phyloP scores from a whole-genome alignment of 2,113 vertebrate species.

The Eleginops maclovinus region DNA sequence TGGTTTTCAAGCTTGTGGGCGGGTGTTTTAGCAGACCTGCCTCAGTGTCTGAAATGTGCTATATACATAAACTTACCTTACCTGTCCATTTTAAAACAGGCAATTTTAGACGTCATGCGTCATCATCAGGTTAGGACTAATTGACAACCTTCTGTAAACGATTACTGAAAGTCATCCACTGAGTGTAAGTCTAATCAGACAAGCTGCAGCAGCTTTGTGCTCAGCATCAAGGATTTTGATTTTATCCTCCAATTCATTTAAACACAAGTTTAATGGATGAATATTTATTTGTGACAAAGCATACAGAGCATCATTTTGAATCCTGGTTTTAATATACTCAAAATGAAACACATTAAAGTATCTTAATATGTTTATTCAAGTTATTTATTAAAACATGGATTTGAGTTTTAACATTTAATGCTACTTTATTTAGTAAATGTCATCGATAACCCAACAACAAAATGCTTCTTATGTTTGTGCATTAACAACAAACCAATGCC shows the following conservation, averaged over 20 bases:
- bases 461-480: neutral
- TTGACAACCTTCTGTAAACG: slow-evolving; percentile 30
- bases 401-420: neutral
- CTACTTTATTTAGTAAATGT: neutral
- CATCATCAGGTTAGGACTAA: neutral
- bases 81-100: neutral
- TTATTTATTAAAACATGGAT: neutral
- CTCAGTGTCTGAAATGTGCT: too few species aligned
- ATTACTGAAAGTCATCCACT: slow-evolving; percentile 41
- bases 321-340: neutral
- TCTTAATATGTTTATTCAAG: neutral
- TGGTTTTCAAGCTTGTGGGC: slow-evolving; percentile 6
- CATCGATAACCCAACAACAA: neutral
- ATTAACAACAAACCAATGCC: neutral
- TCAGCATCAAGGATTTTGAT: slow-evolving; percentile 44
- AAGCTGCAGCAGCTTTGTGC: slow-evolving; percentile 45
- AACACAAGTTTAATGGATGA: slow-evolving; percentile 1
- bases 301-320: neutral
- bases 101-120: slow-evolving; percentile 8
- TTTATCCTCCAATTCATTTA: slow-evolving; percentile 34
- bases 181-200: slow-evolving; percentile 36
- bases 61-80: too few species aligned
- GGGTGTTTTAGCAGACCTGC: neutral
- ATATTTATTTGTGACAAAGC: neutral
- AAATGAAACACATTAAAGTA: neutral